A percentile compares a stretch with the other conserved stretches of the same genome.
These are phyloP conservation scores for Drosophila mimetica DNA, from an alignment of 2,888 invertebrate genomes.

Conservation along the genomic window DNA sequence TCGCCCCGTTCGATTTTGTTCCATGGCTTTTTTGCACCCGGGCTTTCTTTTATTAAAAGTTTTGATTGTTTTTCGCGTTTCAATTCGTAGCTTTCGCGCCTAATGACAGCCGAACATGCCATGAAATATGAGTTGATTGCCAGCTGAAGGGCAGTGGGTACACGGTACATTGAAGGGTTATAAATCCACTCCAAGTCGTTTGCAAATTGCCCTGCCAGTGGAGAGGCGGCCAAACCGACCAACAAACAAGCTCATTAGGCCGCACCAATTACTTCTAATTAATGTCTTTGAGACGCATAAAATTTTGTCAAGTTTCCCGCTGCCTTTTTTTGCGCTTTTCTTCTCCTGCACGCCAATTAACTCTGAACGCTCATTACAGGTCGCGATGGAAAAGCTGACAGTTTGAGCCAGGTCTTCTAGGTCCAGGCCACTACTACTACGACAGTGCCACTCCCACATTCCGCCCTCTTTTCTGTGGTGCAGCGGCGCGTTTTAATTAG, in stretches of 20 bases:
- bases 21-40: slow-evolving; percentile 8
- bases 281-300: slow-evolving; percentile 68
- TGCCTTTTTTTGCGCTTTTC: slow-evolving; percentile 1
- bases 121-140: slow-evolving; percentile 80
- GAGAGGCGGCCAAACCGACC: slow-evolving; percentile 14
- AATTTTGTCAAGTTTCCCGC: slow-evolving; percentile 68
- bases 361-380: slow-evolving; percentile 79
- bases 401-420: slow-evolving; percentile 30
- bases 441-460: slow-evolving; percentile 28
- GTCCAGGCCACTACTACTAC: slow-evolving; percentile 2
- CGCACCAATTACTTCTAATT: slow-evolving; percentile 74
- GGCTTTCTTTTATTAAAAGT: slow-evolving; percentile 57
- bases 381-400: slow-evolving; percentile 40
- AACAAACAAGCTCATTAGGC: slow-evolving; percentile 65
- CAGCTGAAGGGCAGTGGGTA: slow-evolving; percentile 1
- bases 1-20: slow-evolving; percentile 49
- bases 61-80: slow-evolving; percentile 79
- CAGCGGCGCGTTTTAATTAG: slow-evolving; percentile 79
- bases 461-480: slow-evolving; percentile 54
- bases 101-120: slow-evolving; percentile 72
- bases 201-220: neutral
- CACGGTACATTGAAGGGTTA: slow-evolving; percentile 42
- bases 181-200: slow-evolving; percentile 48
- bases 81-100: slow-evolving; percentile 51
- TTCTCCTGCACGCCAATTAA: slow-evolving; percentile 75